A percentile compares a stretch with the other conserved stretches of the same genome.
Conservation (phyloP, 1,140 invertebrate genomes). For the Brachystomella parvula region DNA sequence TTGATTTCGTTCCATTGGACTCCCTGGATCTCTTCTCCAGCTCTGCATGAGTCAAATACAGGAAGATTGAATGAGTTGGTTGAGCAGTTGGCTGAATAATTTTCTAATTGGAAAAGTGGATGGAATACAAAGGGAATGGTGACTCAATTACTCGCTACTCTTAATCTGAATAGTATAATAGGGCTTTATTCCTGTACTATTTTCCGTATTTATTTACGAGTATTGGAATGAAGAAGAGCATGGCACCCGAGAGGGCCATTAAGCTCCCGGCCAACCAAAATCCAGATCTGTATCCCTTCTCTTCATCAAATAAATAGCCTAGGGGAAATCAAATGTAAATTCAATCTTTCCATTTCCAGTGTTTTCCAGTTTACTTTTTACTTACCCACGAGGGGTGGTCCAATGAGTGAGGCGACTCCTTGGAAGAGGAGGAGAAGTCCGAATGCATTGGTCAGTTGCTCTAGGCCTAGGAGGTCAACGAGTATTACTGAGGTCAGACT, state of each 20-base stretch:
- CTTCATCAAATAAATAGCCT: constrained; percentile 72
- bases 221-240: constrained; percentile 76
- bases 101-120: too few relatives aligned
- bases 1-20: constrained; percentile 20
- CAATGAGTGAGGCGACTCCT: constrained; percentile 67
- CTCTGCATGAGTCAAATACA: too few relatives aligned
- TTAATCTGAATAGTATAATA: too few relatives aligned
- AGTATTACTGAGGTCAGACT: constrained; percentile 83
- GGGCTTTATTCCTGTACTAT: too few relatives aligned
- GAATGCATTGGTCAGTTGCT: constrained; percentile 83
- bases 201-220: constrained; percentile 38
- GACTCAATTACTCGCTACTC: too few relatives aligned
- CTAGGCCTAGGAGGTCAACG: constrained; percentile 75
- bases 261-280: constrained; percentile 73
- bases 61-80: too few relatives aligned
- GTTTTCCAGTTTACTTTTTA: too few relatives aligned
- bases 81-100: too few relatives aligned
- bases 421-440: constrained; percentile 84
- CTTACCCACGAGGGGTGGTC: constrained; percentile 77
- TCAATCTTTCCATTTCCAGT: constrained; percentile 14
- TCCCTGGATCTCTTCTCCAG: too few relatives aligned
- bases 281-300: constrained; percentile 69
- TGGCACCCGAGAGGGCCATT: constrained; percentile 76
- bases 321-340: constrained; percentile 38
- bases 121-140: too few relatives aligned